A percentile compares a stretch with the other conserved stretches of the same genome.
phyloP scores from a whole-genome alignment of 2,888 invertebrate species.

The Lasioglossum malachurum region DNA sequence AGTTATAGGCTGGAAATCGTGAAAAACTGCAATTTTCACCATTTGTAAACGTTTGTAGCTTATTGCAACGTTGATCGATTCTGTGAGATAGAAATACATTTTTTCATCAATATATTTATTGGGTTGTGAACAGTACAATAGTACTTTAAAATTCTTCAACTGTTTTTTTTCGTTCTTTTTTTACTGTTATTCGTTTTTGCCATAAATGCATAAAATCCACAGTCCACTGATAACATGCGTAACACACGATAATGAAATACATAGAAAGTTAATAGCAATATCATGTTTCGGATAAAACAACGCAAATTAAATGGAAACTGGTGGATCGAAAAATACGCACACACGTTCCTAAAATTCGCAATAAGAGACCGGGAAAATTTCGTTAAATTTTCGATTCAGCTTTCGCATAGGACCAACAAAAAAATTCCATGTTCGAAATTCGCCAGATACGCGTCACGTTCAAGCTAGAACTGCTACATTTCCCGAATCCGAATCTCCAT shows the following conservation, averaged over 20 bases:
- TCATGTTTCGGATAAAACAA: neutral
- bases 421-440: neutral
- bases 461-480: conserved; percentile 15
- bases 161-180: neutral
- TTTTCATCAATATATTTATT: neutral
- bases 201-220: neutral
- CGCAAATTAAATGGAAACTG: neutral
- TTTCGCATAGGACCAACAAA: neutral
- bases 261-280: neutral
- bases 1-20: too few species aligned
- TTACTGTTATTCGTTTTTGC: neutral
- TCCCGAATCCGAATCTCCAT: conserved; percentile 27
- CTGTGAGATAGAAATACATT: too few species aligned
- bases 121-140: neutral
- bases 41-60: too few species aligned
- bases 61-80: too few species aligned
- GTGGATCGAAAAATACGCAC: neutral
- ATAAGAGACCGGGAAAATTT: neutral
- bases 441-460: conserved; percentile 9
- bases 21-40: too few species aligned
- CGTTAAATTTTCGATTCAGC: neutral
- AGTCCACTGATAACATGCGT: neutral
- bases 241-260: neutral
- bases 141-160: neutral
- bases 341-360: neutral